These are phyloP conservation scores for Philereme transversata DNA, from an alignment of 2,888 invertebrate species.

Conservation along the genomic window DNA sequence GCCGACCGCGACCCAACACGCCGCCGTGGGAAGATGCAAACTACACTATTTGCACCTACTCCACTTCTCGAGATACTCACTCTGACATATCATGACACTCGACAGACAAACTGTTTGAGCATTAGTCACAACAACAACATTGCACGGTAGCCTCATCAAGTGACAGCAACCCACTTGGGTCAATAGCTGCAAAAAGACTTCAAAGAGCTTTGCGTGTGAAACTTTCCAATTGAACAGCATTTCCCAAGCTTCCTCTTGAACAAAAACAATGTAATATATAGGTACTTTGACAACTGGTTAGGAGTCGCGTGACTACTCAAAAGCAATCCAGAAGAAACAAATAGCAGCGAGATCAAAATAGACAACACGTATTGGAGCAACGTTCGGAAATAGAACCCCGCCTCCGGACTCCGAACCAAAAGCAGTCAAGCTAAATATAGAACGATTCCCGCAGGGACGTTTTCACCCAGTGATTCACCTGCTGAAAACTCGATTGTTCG, in stretches of 20 bases:
- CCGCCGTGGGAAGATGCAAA: slow-evolving; percentile 53
- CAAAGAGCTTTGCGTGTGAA: slow-evolving; percentile 26
- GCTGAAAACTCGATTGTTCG: slow-evolving; percentile 82
- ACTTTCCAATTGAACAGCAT: slow-evolving; percentile 25
- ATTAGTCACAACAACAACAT: slow-evolving; percentile 33
- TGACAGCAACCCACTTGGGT: slow-evolving; percentile 18
- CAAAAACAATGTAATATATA: slow-evolving; percentile 9
- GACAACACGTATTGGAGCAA: slow-evolving; percentile 72
- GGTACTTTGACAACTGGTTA: not conserved
- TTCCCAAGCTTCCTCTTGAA: slow-evolving; percentile 23
- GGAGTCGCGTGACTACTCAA: slow-evolving; percentile 44
- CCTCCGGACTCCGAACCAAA: slow-evolving; percentile 82
- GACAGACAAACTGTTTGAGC: slow-evolving; percentile 30
- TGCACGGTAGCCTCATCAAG: slow-evolving; percentile 31
- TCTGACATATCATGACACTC: slow-evolving; percentile 37
- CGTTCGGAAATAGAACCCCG: slow-evolving; percentile 77
- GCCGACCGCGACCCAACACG: slow-evolving; percentile 32
- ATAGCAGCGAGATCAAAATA: slow-evolving; percentile 70
- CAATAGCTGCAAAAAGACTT: slow-evolving; percentile 27
- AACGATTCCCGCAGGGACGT: slow-evolving; percentile 74
- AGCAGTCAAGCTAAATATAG: slow-evolving; percentile 81
- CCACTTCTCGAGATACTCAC: slow-evolving; percentile 35
- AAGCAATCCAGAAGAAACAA: slow-evolving; percentile 60
- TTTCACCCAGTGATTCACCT: slow-evolving; percentile 82
- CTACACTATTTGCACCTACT: slow-evolving; percentile 42